phyloP scores from a whole-genome alignment of 2,888 invertebrate genomes.

The Bedellia somnulentella region DNA sequence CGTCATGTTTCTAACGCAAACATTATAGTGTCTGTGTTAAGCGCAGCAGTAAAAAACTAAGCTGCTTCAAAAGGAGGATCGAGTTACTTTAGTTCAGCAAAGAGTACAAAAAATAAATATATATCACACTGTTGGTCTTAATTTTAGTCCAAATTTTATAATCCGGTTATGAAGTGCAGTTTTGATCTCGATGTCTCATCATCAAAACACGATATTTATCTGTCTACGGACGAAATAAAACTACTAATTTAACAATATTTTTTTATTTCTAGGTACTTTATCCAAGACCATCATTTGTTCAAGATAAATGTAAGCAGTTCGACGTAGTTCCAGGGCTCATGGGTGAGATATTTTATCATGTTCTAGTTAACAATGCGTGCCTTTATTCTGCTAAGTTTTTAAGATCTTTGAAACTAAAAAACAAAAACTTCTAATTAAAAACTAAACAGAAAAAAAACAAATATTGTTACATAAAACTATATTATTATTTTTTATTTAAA shows the following conservation, averaged over 20 bases:
- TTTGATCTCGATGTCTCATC: constrained; percentile 1
- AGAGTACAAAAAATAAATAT: not conserved
- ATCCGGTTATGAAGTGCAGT: not conserved
- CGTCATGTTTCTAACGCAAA: too few relatives aligned
- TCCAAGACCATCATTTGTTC: constrained; percentile 76
- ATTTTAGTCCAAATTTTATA: not conserved
- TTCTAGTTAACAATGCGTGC: not conserved
- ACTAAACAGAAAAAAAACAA: too few relatives aligned
- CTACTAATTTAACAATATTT: too few relatives aligned
- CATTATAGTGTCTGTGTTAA: too few relatives aligned
- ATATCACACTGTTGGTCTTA: not conserved
- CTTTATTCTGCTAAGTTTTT: not conserved
- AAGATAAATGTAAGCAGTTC: constrained; percentile 76
- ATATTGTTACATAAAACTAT: too few relatives aligned
- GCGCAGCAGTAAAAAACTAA: too few relatives aligned
- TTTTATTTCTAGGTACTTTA: constrained; percentile 74
- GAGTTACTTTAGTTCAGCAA: not conserved
- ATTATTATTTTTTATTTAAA: too few relatives aligned
- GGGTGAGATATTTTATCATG: constrained; percentile 61
- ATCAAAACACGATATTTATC: constrained; percentile 4
- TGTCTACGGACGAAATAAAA: too few relatives aligned
- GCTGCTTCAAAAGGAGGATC: too few relatives aligned
- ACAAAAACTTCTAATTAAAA: too few relatives aligned
- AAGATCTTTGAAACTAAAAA: not conserved
- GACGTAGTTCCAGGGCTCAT: constrained; percentile 87